Percentiles rank a stretch among this genome's conserved stretches.
Evolutionary conservation across 2,113 vertebrate species (phyloP).

Genomic region (Rhadina sibilatrix): DNA sequence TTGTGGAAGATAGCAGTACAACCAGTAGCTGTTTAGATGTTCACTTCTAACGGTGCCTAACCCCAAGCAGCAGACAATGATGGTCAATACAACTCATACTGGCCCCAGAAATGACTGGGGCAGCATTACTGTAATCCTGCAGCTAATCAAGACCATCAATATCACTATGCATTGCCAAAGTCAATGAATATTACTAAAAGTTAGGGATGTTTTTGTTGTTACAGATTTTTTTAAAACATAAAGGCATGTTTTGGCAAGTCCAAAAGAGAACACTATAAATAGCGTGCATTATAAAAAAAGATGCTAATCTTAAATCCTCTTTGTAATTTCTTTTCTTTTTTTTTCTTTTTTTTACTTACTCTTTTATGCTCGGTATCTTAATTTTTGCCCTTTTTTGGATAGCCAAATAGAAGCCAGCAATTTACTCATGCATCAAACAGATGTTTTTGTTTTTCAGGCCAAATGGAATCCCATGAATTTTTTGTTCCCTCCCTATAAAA

Average conservation of each 20-base stretch:
- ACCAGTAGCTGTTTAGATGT: neutral
- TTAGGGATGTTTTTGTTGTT: neutral
- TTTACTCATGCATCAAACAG: conserved; percentile 69
- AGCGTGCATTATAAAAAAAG: conserved; percentile 39
- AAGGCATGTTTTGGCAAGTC: conserved; percentile 50
- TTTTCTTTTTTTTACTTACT: conserved; percentile 50
- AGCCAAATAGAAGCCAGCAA: conserved; percentile 61
- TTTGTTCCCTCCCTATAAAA: conserved; percentile 61
- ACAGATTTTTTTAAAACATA: neutral
- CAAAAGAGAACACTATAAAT: conserved; percentile 55
- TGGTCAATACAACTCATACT: neutral
- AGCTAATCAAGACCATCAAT: conserved; percentile 50
- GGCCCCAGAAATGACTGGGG: neutral
- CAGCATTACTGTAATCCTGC: conserved; percentile 29
- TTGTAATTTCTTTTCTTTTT: conserved; percentile 53
- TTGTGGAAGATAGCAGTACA: neutral
- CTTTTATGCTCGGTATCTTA: conserved; percentile 67
- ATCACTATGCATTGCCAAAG: neutral
- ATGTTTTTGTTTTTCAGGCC: conserved; percentile 74
- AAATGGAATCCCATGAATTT: conserved; percentile 71
- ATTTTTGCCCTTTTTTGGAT: conserved; percentile 68
- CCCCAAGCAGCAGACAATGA: neutral
- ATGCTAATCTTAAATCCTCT: conserved; percentile 66
- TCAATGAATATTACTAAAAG: conserved; percentile 37
- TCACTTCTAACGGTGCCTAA: neutral